Evolutionary conservation across 2,113 vertebrate genomes (phyloP).

Genomic region (Sorex araneus): DNA sequence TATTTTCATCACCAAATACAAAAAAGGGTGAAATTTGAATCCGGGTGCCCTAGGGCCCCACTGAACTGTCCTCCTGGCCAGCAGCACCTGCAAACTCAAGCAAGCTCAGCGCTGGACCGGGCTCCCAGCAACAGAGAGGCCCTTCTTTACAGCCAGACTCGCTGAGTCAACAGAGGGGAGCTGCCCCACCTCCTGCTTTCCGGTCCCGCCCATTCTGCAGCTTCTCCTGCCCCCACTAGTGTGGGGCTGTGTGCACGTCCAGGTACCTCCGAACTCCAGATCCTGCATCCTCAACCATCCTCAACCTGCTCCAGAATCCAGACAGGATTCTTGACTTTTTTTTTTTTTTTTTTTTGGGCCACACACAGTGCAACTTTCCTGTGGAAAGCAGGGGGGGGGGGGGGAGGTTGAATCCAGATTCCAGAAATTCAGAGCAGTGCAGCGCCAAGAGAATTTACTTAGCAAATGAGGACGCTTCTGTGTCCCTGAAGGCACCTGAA

Average conservation of each 20-base stretch:
- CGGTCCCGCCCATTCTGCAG: conserved; percentile 42
- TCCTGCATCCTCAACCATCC: background rate
- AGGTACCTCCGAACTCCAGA: conserved; percentile 3
- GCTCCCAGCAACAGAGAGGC: conserved; percentile 50
- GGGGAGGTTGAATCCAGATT: conserved; percentile 52
- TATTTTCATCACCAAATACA: background rate
- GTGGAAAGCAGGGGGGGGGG: conserved; percentile 52
- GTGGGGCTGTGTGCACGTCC: background rate
- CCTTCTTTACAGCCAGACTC: conserved; percentile 63
- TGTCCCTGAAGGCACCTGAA: background rate
- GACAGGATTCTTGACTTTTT: background rate
- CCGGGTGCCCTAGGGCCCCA: background rate
- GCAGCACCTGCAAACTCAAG: conserved; percentile 24
- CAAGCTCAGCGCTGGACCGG: background rate
- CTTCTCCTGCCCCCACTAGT: background rate
- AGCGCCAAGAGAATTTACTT: conserved; percentile 27
- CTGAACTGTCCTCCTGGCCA: background rate
- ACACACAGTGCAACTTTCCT: conserved; percentile 40
- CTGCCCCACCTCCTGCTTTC: conserved; percentile 66
- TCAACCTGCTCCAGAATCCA: background rate
- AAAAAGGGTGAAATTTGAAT: background rate
- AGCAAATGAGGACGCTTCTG: background rate
- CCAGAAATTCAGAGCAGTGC: conserved; percentile 31
- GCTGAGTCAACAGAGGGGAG: conserved; percentile 75
- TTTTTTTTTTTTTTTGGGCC: conserved; percentile 46